Conservation (phyloP, 2,113 vertebrate genomes). For the human (Homo sapiens) region DNA sequence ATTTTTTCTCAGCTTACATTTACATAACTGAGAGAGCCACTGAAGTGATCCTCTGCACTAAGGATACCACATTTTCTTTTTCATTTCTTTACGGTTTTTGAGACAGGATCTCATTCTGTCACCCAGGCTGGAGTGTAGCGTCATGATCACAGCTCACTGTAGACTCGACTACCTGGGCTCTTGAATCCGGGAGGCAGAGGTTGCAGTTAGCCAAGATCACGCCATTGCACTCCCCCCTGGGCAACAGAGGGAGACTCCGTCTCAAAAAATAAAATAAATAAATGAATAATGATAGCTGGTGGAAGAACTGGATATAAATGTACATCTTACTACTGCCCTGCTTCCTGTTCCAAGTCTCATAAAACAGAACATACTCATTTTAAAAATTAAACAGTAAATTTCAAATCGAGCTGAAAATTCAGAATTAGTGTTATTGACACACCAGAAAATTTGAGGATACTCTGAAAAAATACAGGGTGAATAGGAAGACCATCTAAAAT, state of each 20-base stretch:
- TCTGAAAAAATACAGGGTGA: neutral
- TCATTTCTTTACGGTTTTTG: neutral
- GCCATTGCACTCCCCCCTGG: too few species aligned
- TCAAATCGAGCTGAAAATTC: neutral
- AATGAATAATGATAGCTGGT: neutral
- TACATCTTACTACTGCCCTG: neutral
- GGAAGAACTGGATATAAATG: neutral
- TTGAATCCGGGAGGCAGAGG: too few species aligned
- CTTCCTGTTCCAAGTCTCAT: neutral
- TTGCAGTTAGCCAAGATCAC: too few species aligned
- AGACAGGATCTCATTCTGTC: too few species aligned
- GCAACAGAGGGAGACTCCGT: neutral
- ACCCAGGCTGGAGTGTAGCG: too few species aligned
- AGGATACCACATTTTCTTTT: neutral
- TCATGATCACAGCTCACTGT: too few species aligned
- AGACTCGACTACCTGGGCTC: too few species aligned
- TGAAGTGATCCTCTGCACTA: neutral
- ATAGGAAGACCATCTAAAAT: neutral
- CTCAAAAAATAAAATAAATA: neutral
- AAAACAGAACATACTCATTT: neutral
- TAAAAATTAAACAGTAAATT: neutral
- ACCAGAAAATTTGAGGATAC: neutral
- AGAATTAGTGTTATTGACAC: neutral
- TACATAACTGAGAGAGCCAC: neutral
- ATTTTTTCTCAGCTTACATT: neutral